Conservation (phyloP, 1,140 invertebrate species). For the Phenacoccus solenopsis region DNA sequence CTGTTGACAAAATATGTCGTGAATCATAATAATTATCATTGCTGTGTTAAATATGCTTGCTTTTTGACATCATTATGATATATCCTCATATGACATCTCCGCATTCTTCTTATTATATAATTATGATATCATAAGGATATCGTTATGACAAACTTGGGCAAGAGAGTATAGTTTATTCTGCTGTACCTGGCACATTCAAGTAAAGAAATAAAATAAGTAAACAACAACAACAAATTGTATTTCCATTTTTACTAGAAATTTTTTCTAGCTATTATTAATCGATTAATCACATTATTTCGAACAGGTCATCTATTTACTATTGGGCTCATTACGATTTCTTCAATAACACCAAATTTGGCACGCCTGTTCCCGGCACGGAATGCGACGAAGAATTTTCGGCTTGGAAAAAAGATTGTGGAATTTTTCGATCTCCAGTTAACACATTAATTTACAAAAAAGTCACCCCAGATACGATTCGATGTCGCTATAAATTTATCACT, state of each 20-base stretch:
- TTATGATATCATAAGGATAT: too few relatives aligned
- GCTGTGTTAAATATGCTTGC: too few relatives aligned
- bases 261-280: neutral
- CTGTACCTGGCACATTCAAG: neutral
- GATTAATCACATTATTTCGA: conserved; percentile 14
- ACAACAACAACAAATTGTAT: too few relatives aligned
- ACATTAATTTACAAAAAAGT: conserved; percentile 63
- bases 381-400: conserved; percentile 76
- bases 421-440: conserved; percentile 64
- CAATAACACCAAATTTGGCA: conserved; percentile 72
- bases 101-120: too few relatives aligned
- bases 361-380: conserved; percentile 57
- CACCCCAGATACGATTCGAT: conserved; percentile 47
- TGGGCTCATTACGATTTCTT: conserved; percentile 89
- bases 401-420: conserved; percentile 56
- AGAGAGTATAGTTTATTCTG: too few relatives aligned
- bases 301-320: conserved; percentile 65
- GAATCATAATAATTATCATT: too few relatives aligned
- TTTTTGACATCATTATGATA: too few relatives aligned
- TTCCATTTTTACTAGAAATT: neutral
- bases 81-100: too few relatives aligned
- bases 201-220: too few relatives aligned
- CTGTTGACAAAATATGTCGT: too few relatives aligned
- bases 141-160: too few relatives aligned
- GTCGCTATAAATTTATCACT: conserved; percentile 69